Percentiles rank a stretch among this genome's conserved stretches.
phyloP scores from a whole-genome alignment of 1,140 invertebrate species.

The Bombus turneri region DNA sequence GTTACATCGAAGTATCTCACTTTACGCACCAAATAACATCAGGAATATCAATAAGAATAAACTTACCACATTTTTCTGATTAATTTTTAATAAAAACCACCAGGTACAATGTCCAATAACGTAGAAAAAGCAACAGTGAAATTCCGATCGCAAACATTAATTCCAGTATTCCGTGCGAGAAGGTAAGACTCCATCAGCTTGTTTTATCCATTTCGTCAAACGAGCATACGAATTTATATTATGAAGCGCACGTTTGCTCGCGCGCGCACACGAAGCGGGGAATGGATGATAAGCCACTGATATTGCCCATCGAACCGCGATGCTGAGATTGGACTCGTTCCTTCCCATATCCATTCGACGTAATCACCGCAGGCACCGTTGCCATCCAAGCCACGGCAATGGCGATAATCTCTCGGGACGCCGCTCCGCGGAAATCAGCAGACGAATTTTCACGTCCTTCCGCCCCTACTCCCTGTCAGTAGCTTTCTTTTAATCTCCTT shows the following conservation, averaged over 20 bases:
- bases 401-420: conserved; percentile 63
- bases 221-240: conserved; percentile 67
- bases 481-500: conserved; percentile 44
- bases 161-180: not conserved
- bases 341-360: conserved; percentile 70
- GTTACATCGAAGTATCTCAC: too few species aligned
- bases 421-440: conserved; percentile 54
- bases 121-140: not conserved
- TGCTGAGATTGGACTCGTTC: conserved; percentile 75
- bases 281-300: conserved; percentile 74
- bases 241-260: conserved; percentile 36
- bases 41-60: not conserved
- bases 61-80: not conserved
- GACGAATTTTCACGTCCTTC: conserved; percentile 66
- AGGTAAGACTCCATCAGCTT: conserved; percentile 15
- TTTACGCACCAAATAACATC: not conserved
- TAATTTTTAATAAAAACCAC: not conserved
- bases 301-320: conserved; percentile 74
- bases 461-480: conserved; percentile 3
- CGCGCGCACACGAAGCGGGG: conserved; percentile 21
- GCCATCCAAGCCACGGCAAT: conserved; percentile 44
- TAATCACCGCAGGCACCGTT: conserved; percentile 69
- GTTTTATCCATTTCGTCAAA: conserved; percentile 39
- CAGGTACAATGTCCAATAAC: not conserved
- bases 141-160: not conserved